Evolutionary conservation across 2,113 vertebrate species (phyloP), one percentile per base, ranked within the genome.

Genomic region (Lamprotornis superbus): DNA sequence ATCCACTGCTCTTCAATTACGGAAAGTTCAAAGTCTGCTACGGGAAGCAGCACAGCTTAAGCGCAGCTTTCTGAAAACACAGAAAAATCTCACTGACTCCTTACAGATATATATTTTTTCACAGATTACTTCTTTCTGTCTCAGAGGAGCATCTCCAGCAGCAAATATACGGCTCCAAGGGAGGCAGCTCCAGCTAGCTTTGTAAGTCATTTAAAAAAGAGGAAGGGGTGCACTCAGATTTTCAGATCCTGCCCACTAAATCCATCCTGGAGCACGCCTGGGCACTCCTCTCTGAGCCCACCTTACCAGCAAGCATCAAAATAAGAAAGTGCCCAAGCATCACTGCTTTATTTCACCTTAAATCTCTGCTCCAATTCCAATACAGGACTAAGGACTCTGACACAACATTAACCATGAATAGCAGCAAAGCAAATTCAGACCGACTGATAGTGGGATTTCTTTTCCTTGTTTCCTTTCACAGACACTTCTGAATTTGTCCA

Each of bases 191-290:
- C 15, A 15, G 21, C 28, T n/a, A 63, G 52, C 16, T 68, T 27
- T 1, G 0, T 6, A 71, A 39, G 19, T 21, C 9, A 11, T 50
- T 64, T 73, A 33, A 53, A 68, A 20, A 22, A 40, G 23, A 47
- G 17, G 8, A 56, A 68, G 22, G 53, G 5, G 27, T 6, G 1
- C 46, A 53, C 5, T 6, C 22, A 42, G 46, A 47, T 74, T 90
- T 93, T 63, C 10, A 13, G 64, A 83, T 35, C 7, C 53, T 61
- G 15, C 14, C 18, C 22, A 75, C 20, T 61, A 49, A 75, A 88
- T 49, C 28, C 81, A 50, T 18, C 17, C 44, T 2, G 0, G 12
- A 56, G 20, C 9, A 6, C 0, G 0, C 3, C 52, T 44, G 21
- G 22, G 28, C 35, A 52, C 31, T 68, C 22, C 35, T 70, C 15